Evolutionary conservation across 2,797 vertebrate species (phyloP), one percentile per base, ranked within the genome.

Genomic region (Thamnophis elegans): DNA sequence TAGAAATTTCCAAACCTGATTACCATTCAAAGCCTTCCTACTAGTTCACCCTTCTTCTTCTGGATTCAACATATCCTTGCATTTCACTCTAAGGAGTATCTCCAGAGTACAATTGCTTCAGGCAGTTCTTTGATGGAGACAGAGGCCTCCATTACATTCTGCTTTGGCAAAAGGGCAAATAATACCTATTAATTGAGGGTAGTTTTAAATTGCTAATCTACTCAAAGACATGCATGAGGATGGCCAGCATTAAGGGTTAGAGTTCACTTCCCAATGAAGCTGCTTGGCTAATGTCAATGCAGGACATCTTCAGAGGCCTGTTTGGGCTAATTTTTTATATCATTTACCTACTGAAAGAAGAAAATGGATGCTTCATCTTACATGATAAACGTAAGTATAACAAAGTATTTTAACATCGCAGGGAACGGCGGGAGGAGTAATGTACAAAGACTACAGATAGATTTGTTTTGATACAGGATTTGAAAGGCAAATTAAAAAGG

Each of bases 381-480:
- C n/a, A 36, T 20, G 26, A 54, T 26, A 28, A 32, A 55, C 25
- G 13, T 36, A 20, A 73, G 65, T 78, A 20, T 59, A 32, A 58
- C 18, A 1, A 86, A 65, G 26, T 14, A 47, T 28, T 14, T 51
- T 47, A 56, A 9, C 36, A 28, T 90, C 6, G 93, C 0, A 7
- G 51, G 85, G 91, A 93, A 59, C 94, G 92, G 9, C 93, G 82
- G 54, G 92, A 55, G 47, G 47, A 51, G 73, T 32, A 0, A 47
- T 3, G 68, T 87, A 20, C 28, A 60, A 85, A 89, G 36, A 42
- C 59, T 90, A 60, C 90, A 88, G 92, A 53, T 12, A 94, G 0
- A 10, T 51, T 92, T 68, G 26, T 51, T 58, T 58, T 54, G 47
- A 47, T 25, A 22, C 78, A 82, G 25, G 62, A 85, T 89, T 42